phyloP scores from a whole-genome alignment of 1,140 invertebrate genomes.

The Sipha flava region DNA sequence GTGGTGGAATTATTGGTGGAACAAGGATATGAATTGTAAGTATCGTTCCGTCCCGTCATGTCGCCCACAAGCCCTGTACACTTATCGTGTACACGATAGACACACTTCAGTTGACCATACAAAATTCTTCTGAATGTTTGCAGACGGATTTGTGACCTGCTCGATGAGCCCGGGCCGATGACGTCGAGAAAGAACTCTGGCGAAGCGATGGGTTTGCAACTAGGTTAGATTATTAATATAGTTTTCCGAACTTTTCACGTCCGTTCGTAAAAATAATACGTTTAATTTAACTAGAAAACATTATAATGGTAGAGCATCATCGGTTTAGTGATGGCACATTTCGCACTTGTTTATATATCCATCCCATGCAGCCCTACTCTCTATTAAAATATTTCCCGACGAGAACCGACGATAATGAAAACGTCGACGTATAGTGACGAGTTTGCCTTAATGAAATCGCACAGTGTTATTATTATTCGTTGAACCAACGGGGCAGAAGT shows the following conservation, averaged over 20 bases:
- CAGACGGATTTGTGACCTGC: slow-evolving; percentile 54
- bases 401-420: not conserved
- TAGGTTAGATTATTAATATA: slow-evolving; percentile 35
- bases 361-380: too few species aligned
- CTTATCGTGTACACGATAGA: too few species aligned
- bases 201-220: slow-evolving; percentile 44
- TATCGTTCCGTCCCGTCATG: slow-evolving; percentile 34
- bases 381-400: not conserved
- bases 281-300: too few species aligned
- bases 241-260: too few species aligned
- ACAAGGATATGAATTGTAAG: slow-evolving; percentile 60
- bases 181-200: slow-evolving; percentile 43
- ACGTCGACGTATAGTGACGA: not conserved
- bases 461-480: not conserved
- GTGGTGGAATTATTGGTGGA: slow-evolving; percentile 74
- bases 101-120: too few species aligned
- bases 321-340: too few species aligned
- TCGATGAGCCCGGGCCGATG: slow-evolving; percentile 50
- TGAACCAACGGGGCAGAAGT: not conserved
- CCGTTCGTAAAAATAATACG: not conserved
- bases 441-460: not conserved
- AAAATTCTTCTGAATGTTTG: not conserved
- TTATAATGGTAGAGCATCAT: too few species aligned
- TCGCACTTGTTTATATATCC: not conserved
- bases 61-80: too few species aligned